Evolutionary conservation across 2,888 invertebrate species (phyloP), one percentile per base, ranked within the genome.

Genomic region (Strigamia maritima): DNA sequence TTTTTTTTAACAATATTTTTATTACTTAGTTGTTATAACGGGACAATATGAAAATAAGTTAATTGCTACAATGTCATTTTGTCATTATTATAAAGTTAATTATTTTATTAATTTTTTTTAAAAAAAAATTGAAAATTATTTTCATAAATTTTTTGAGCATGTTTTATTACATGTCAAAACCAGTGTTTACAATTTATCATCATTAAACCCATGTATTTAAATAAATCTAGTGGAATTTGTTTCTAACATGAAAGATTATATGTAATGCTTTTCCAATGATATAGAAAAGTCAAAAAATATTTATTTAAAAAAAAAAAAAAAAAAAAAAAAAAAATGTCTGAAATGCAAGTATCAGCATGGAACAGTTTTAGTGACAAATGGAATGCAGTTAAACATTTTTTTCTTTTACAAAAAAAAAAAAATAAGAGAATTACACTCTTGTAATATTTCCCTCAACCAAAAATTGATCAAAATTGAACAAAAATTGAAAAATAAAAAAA

Each of bases 341-440:
- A 26, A 70, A 70, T 70, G 28, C 70, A 70, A 70, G 70, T 70
- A 70, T 70, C 70, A 70, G 70, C 70, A 70, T 70, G 4, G 26
- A 70, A 70, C 70, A 70, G 70, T 70, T 70, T 70, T 70, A 70
- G 70, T 70, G 70, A 70, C 70, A 70, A 70, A 70, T 70, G 70
- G 70, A 26, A 28, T 28, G 70, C 70, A 70, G 70, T 70, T 70
- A 70, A 70, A 26, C 26, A 28, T 70, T 70, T 70, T 70, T 70
- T 70, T n/a, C 70, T n/a, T 1, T 7, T 28, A 7, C 8, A 65
- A 28, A 26, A 28, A 65, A 70, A 28, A 70, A 26, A 70, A 26
- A 26, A 70, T 28, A 70, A 65, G 26, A 26, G n/a, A 26, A 26
- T n/a, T 14, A 70, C 2, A n/a, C 54, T 16, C 4, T 12, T 16